Percentiles rank a stretch among this genome's conserved stretches.
phyloP scores from a whole-genome alignment of 2,888 invertebrate species.

The Ypsolopha sequella region DNA sequence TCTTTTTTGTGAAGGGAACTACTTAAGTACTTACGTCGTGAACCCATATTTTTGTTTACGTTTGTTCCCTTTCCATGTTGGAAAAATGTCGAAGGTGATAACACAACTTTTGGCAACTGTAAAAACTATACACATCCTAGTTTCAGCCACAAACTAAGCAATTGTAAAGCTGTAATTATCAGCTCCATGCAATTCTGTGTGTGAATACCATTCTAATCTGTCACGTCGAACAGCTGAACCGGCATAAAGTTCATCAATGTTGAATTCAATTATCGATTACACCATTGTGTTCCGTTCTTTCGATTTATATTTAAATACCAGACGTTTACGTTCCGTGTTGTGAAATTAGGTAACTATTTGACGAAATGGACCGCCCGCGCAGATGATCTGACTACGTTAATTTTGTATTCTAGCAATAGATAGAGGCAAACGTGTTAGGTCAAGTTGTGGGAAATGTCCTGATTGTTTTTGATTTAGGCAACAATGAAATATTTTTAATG shows the following conservation, averaged over 20 bases:
- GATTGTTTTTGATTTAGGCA: too few relatives aligned
- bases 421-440: conserved; percentile 13
- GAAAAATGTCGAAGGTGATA: too few relatives aligned
- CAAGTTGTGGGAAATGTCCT: not conserved
- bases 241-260: conserved; percentile 71
- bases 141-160: not conserved
- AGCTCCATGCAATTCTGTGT: conserved; percentile 32
- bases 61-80: too few relatives aligned
- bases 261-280: conserved; percentile 71
- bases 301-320: conserved; percentile 71
- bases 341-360: conserved; percentile 58
- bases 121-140: too few relatives aligned
- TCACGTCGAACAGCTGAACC: conserved; percentile 65
- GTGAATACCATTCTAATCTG: conserved; percentile 66
- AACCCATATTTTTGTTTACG: too few relatives aligned
- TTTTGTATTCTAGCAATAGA: conserved; percentile 11
- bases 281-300: conserved; percentile 67
- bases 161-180: conserved; percentile 17
- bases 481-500: too few relatives aligned
- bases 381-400: conserved; percentile 8
- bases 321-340: conserved; percentile 64
- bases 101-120: too few relatives aligned
- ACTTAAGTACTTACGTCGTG: too few relatives aligned
- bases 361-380: conserved; percentile 52
- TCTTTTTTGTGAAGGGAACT: too few relatives aligned